Conservation (phyloP, 2,113 vertebrate genomes). For the Platichthys flesus region DNA sequence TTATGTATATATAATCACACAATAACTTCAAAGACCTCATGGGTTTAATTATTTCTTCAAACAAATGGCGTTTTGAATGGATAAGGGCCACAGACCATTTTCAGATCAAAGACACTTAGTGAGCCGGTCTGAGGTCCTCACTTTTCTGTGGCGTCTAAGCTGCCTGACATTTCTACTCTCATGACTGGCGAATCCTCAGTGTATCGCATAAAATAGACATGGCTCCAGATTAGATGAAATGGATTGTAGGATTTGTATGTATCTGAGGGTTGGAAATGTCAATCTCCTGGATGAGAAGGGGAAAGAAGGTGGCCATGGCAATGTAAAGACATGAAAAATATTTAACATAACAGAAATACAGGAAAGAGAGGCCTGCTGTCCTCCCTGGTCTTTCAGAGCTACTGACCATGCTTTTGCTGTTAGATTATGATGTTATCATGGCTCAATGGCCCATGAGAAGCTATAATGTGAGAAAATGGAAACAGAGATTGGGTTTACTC, state of each 20-base stretch:
- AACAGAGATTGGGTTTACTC: not conserved
- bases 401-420: conserved; percentile 13
- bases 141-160: not conserved
- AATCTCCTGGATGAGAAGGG: not conserved
- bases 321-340: too few relatives aligned
- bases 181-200: not conserved
- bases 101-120: not conserved
- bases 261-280: not conserved
- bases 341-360: not conserved
- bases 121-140: not conserved
- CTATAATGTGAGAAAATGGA: conserved; percentile 14
- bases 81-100: not conserved
- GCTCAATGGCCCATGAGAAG: conserved; percentile 16
- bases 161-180: conserved; percentile 17
- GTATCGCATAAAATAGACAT: not conserved
- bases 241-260: not conserved
- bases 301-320: not conserved
- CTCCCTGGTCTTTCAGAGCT: conserved; percentile 7
- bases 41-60: not conserved
- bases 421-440: conserved; percentile 20
- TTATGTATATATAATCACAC: not conserved
- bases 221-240: not conserved
- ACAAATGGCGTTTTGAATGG: not conserved
- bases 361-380: not conserved
- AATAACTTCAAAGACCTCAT: not conserved